Evolutionary conservation across 2,888 invertebrate species (phyloP), one percentile per base, ranked within the genome.

Genomic region (Boloria euphrosyne): DNA sequence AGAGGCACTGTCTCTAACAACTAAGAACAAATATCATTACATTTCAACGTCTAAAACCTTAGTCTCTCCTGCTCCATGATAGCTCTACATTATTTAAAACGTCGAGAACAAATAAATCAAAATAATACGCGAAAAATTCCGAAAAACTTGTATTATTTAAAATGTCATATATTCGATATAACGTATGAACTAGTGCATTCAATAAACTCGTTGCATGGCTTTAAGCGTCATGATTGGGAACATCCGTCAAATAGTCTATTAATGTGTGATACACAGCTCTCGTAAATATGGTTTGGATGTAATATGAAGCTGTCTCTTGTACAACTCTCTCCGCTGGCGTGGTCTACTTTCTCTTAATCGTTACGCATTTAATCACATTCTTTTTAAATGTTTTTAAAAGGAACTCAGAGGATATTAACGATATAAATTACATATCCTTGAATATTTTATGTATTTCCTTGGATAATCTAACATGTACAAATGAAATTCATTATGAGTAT

Each of bases 231-330:
- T 76, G 77, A 78, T 77, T 78, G 76, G 68, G 66, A 74, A 73
- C 76, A 75, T 78, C 77, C 78, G 76, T 71, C 67, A 71, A 64
- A 71, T 65, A 73, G 68, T 71, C 71, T 73, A 71, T 73, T 74
- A 70, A 67, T 71, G 70, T 71, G 68, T 67, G 69, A 70, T 58
- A 60, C 38, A 52, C 63, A 60, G 58, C 54, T 54, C 54, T 54
- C 59, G 31, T 66, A 62, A 62, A 59, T 62, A 59, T 49, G 50
- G 49, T 57, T 64, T 49, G 47, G 69, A 22, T n/a, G 57, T 22
- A 38, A 60, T 44, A 68, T 68, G 47, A 58, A 49, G 53, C 38
- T 43, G 55, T 54, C 54, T 54, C 53, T 49, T 64, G 62, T 50
- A 46, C 62, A 57, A 55, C 69, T 69, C 71, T 71, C 71, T 62